Conservation (phyloP, 1,140 invertebrate genomes). For the Drosophila athabasca region DNA sequence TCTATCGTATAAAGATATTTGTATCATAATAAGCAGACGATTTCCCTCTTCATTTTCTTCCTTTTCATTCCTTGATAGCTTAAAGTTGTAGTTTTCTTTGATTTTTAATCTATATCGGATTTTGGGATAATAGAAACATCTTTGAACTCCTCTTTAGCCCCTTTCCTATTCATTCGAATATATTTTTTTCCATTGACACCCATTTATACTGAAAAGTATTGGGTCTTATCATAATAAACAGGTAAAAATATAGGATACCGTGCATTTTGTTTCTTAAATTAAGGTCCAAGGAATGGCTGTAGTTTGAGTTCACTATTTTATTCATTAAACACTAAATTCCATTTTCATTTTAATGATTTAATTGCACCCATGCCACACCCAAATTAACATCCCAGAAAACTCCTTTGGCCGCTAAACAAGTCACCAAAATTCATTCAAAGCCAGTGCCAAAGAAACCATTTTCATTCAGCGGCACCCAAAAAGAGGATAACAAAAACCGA, state of each 20-base stretch:
- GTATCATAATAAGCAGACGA: conserved; percentile 10
- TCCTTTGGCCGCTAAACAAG: conserved; percentile 22
- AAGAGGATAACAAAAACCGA: conserved; percentile 60
- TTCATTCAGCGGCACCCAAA: conserved; percentile 38
- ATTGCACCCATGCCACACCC: background rate
- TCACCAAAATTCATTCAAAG: conserved; percentile 43
- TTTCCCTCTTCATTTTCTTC: background rate
- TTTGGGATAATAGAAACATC: too few relatives aligned
- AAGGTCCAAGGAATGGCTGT: too few relatives aligned
- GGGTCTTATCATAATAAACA: too few relatives aligned
- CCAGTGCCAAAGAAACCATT: conserved; percentile 40
- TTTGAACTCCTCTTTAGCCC: too few relatives aligned
- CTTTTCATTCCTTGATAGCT: background rate
- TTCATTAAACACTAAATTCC: too few relatives aligned
- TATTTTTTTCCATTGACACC: too few relatives aligned
- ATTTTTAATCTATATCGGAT: background rate
- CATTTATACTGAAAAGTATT: too few relatives aligned
- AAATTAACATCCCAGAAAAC: background rate
- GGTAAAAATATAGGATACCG: too few relatives aligned
- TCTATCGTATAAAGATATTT: conserved; percentile 18
- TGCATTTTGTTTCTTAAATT: too few relatives aligned
- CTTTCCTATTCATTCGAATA: too few relatives aligned
- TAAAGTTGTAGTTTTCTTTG: background rate
- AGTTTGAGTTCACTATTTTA: background rate
- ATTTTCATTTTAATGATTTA: background rate